Evolutionary conservation across 2,113 vertebrate species (phyloP).

Genomic region (Copsychus sechellarum): DNA sequence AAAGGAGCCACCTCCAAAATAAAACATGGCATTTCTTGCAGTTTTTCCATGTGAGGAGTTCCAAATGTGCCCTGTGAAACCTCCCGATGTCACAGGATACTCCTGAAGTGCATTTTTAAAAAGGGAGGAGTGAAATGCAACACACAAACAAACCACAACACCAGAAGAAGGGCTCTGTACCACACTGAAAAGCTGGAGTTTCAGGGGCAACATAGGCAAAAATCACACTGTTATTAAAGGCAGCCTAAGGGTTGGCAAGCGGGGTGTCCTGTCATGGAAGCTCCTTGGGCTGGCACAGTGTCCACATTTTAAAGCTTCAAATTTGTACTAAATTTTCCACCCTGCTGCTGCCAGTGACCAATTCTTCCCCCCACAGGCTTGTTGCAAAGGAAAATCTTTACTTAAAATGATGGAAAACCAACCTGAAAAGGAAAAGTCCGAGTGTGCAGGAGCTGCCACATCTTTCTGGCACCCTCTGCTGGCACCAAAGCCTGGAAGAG

Average conservation of each 20-base stretch:
- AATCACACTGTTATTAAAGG: neutral
- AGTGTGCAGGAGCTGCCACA: neutral
- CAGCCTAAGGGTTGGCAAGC: neutral
- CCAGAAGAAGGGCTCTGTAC: neutral
- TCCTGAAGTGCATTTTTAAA: neutral
- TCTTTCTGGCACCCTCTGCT: neutral
- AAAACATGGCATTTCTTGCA: neutral
- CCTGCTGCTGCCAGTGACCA: neutral
- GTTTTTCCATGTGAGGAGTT: neutral
- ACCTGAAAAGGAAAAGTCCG: neutral
- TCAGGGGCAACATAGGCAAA: neutral
- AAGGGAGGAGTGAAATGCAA: neutral
- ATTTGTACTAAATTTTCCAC: neutral
- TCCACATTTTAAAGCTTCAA: neutral
- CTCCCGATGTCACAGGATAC: fast-evolving
- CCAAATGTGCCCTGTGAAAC: fast-evolving
- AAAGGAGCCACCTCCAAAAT: neutral
- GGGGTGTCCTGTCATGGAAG: neutral
- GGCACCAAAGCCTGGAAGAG: neutral
- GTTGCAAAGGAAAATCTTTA: neutral
- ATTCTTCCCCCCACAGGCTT: neutral
- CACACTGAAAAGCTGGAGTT: neutral
- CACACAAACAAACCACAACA: neutral
- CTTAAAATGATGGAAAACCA: neutral
- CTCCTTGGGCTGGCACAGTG: neutral